phyloP scores from a whole-genome alignment of 2,888 invertebrate species.

The Escarpia spicata region DNA sequence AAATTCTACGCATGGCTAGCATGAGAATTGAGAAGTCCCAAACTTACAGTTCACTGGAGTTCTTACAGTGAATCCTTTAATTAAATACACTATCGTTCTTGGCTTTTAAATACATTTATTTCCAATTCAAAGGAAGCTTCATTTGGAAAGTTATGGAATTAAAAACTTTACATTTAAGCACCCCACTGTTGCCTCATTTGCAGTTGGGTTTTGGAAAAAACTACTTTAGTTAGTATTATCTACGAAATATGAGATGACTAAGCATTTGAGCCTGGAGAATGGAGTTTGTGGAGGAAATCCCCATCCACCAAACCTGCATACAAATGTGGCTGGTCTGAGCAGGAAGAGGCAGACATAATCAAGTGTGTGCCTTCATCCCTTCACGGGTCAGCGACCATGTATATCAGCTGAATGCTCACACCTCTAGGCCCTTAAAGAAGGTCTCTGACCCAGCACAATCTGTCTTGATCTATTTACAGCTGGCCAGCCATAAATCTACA shows the following conservation, averaged over 20 bases:
- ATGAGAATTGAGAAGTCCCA: not conserved
- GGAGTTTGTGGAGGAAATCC: not conserved
- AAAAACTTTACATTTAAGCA: not conserved
- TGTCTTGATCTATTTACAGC: slow-evolving; percentile 12
- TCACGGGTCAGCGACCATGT: not conserved
- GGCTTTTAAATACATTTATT: not conserved
- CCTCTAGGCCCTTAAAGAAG: slow-evolving; percentile 2
- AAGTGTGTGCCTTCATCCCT: not conserved
- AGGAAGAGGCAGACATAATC: not conserved
- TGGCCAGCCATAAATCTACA: slow-evolving; percentile 7
- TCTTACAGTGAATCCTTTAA: not conserved
- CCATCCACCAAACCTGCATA: not conserved
- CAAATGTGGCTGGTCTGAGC: not conserved
- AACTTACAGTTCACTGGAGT: not conserved
- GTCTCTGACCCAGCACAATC: not conserved
- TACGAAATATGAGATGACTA: not conserved
- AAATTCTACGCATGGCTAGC: too few species aligned
- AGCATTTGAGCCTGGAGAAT: not conserved
- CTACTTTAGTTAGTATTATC: not conserved
- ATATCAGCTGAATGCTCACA: slow-evolving; percentile 3
- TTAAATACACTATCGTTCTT: not conserved
- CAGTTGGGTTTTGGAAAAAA: not conserved
- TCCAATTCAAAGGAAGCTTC: not conserved
- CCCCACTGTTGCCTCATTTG: not conserved
- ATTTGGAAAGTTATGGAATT: not conserved